A percentile compares a stretch with the other conserved stretches of the same genome.
phyloP scores from a whole-genome alignment of 2,888 invertebrate species.

The Mactromeris polynyma region DNA sequence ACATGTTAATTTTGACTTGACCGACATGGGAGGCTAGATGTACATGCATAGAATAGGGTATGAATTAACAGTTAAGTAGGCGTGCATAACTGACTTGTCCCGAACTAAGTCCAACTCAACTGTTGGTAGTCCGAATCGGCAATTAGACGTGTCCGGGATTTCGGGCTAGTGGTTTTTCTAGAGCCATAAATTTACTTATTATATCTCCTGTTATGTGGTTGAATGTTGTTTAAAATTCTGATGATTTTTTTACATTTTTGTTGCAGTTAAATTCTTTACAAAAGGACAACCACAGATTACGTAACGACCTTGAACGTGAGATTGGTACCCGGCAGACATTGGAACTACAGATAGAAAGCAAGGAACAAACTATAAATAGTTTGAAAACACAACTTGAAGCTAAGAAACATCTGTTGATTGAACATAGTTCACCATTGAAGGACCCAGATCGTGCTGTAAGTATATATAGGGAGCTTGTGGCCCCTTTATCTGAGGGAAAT shows the following conservation, averaged over 20 bases:
- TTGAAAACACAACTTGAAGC: constrained; percentile 80
- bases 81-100: no score
- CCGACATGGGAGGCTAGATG: no score
- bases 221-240: no score
- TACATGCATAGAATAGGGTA: no score
- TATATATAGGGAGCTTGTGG: constrained; percentile 16
- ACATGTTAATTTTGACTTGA: no score
- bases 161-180: no score
- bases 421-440: constrained; percentile 74
- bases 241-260: neutral
- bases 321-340: constrained; percentile 82
- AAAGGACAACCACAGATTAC: constrained; percentile 84
- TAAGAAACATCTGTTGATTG: constrained; percentile 74
- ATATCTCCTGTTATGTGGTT: no score
- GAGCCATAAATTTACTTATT: no score
- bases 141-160: no score
- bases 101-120: no score
- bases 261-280: constrained; percentile 83
- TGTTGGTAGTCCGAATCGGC: no score
- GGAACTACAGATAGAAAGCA: constrained; percentile 84
- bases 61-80: no score
- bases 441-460: constrained; percentile 79
- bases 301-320: constrained; percentile 84
- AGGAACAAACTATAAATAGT: constrained; percentile 83
- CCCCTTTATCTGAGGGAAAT: neutral